Percentiles rank a stretch among this genome's conserved stretches.
Evolutionary conservation across 2,797 vertebrate genomes (phyloP).

Genomic region (Parotocinclus haroldoi): DNA sequence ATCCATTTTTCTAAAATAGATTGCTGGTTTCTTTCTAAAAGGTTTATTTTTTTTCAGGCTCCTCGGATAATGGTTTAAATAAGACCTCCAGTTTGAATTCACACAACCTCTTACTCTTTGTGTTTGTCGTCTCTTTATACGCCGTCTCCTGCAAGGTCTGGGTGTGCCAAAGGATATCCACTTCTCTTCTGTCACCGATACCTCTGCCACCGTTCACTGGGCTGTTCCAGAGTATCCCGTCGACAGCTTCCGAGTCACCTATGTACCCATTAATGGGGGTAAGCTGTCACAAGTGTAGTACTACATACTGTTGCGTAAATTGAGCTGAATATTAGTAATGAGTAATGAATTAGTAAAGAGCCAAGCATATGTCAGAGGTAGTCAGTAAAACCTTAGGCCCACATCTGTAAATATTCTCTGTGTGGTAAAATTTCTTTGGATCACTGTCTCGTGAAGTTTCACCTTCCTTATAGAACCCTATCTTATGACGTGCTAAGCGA

Average conservation of each 20-base stretch:
- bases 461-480: background rate
- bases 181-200: slow-evolving; percentile 90
- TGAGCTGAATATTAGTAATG: background rate
- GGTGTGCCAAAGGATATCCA: slow-evolving; percentile 83
- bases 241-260: slow-evolving; percentile 82
- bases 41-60: background rate
- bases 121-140: slow-evolving; percentile 38
- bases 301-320: background rate
- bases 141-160: slow-evolving; percentile 69
- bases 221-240: slow-evolving; percentile 20
- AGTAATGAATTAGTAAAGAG: no score
- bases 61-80: slow-evolving; percentile 1
- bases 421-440: background rate
- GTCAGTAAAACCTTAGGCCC: no score
- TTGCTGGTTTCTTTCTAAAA: background rate
- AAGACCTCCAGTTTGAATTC: slow-evolving; percentile 4
- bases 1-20: slow-evolving; percentile 19
- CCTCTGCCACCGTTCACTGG: slow-evolving; percentile 83
- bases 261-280: slow-evolving; percentile 83
- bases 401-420: background rate
- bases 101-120: slow-evolving; percentile 16
- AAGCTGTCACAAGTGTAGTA: slow-evolving; percentile 20
- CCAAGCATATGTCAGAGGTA: no score
- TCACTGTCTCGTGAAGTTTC: background rate
- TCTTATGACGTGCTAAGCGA: slow-evolving; percentile 1